Base-by-base conservation (phyloP, 2,888 invertebrate genomes). In the Xestia rhomboidea region DNA sequence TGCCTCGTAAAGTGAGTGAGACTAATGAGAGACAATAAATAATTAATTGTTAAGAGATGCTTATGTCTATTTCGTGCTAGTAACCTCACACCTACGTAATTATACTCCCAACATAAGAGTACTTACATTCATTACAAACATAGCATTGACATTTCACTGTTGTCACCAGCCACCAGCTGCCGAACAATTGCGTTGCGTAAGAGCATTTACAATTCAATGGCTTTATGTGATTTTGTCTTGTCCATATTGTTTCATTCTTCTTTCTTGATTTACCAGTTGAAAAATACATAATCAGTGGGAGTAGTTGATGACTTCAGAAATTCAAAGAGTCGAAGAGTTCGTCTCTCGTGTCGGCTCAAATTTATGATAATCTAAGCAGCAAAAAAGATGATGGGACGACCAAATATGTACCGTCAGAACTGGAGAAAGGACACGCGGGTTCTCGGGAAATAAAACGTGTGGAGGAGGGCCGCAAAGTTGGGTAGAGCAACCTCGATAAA, bases 171-270 rank as follows among this genome's bases (percentile, higher is more conserved):
- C 15, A 24, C 24, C 21, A 24, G 34, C 24, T 41, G 46, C 41
- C 6, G 24, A 77, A 81, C 80, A 82, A 82, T 82, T 11, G 66
- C 71, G 7, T 82, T 82, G 66, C 38, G 66, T 46, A 77, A 77
- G 49, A 8, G 41, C 77, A 71, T 71, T 71, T 71, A 54, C 66
- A 82, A 49, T 67, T 71, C 70, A 82, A 71, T 62, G 46, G 15
- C 24, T 76, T 15, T 62, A 54, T 77, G 51, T 66, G 38, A 46
- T 60, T 44, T 15, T 27, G 54, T 46, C n/a, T 54, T 46, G 44
- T 13, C 15, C 30, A 21, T 11, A 54, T 24, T n/a, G 10, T 51
- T 51, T 2, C 27, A 24, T 68, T 72, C 24, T 72, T 51, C 11
- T 30, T 3, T 41, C 27, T 72, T 49, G 38, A 24, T 30, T 51